Evolutionary conservation across 2,797 vertebrate species (phyloP), one percentile per base, ranked within the genome.

Genomic region (Valencia hispanica): DNA sequence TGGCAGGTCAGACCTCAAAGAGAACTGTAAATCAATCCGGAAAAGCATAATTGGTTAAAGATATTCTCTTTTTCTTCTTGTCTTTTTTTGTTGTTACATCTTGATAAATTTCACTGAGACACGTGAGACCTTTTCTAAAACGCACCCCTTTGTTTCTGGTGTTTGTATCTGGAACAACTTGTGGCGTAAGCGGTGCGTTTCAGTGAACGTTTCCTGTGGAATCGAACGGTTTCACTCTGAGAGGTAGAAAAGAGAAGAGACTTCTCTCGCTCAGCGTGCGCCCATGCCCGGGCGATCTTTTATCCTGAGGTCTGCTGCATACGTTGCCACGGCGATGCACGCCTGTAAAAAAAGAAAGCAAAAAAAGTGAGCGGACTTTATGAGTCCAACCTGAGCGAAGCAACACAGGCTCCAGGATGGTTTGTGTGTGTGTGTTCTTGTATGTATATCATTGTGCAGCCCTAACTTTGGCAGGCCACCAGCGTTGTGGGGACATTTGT

Each of bases 321-420:
- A 53, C 4, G 39, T 30, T 45, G 39, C 70, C n/a, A 25, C 18
- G 14, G 68, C 10, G 39, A 66, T 66, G 34, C 22, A 66, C 43
- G 43, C 22, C 22, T 27, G 50, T 55, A 7, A n/a, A 25, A 10
- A n/a, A n/a, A 50, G 1, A 51, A 50, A 22, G 10, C 4, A 8
- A 22, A 51, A 10, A 51, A 51, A n/a, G 45, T 20, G 8, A 18
- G 12, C 11, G 10, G 1, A 47, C 22, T 32, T 32, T 7, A 20
- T 17, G 10, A 70, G 5, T 34, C 4, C 4, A 27, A 68, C 41
- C 2, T 68, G 65, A 27, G 22, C 25, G 4, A 43, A 68, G 36
- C 36, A 32, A 20, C 68, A 30, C 30, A 69, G 27, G n/a, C 66
- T 55, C 12, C 65, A 77, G 82, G n/a, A 78, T 68, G 50, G 68